Conservation (phyloP, 2,797 vertebrate genomes). For the Tarsius wallacei region DNA sequence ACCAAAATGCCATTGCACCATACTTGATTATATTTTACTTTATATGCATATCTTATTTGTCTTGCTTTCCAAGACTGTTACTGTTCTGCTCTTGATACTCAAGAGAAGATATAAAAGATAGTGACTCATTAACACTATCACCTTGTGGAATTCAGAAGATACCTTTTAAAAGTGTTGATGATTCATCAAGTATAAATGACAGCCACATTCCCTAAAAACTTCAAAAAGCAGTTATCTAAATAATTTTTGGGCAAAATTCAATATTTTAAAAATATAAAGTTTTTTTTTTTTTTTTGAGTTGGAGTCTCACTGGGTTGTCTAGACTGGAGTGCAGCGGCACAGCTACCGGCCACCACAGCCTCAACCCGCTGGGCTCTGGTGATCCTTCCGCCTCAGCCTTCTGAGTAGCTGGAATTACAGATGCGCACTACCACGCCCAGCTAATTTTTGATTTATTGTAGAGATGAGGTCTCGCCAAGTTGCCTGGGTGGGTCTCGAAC, state of each 20-base stretch:
- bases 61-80: neutral
- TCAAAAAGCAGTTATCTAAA: neutral
- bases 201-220: neutral
- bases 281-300: no score
- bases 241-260: neutral
- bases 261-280: slow-evolving; percentile 6
- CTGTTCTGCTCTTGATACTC: neutral
- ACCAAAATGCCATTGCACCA: neutral
- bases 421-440: no score
- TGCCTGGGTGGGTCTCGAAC: no score
- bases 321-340: no score
- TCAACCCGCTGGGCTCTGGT: no score
- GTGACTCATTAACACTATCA: neutral
- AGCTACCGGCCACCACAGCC: no score
- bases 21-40: neutral
- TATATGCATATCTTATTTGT: neutral
- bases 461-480: no score
- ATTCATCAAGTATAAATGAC: neutral
- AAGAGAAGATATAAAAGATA: neutral
- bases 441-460: no score
- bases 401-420: no score
- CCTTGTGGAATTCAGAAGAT: neutral
- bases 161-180: slow-evolving; percentile 40
- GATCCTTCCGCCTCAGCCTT: no score
- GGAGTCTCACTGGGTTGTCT: no score